Percentiles rank a stretch among this genome's conserved stretches.
phyloP scores from a whole-genome alignment of 2,888 invertebrate species.

The Norana najaformis region DNA sequence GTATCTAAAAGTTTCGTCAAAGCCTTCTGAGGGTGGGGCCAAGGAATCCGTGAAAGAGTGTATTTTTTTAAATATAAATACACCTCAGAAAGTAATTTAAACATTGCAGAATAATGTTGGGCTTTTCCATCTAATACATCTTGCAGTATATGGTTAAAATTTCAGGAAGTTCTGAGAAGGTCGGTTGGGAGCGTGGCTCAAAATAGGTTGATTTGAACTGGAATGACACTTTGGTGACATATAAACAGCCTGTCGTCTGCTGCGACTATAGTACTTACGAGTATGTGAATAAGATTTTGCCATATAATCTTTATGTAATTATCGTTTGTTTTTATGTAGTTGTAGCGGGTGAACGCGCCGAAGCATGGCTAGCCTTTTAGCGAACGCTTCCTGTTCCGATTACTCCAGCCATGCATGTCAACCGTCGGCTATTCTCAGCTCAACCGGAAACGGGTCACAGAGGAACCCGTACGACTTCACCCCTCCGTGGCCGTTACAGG shows the following conservation, averaged over 20 bases:
- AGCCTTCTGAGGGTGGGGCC: too few species aligned
- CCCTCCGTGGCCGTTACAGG: constrained; percentile 67
- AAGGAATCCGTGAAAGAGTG: too few species aligned
- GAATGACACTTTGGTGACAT: not conserved
- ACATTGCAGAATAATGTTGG: too few species aligned
- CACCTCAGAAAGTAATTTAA: too few species aligned
- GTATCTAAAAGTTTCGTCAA: too few species aligned
- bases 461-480: constrained; percentile 39
- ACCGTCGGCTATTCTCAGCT: not conserved
- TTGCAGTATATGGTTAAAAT: too few species aligned
- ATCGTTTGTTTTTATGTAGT: not conserved
- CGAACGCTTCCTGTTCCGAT: not conserved
- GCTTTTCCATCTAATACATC: too few species aligned
- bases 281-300: not conserved
- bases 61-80: too few species aligned
- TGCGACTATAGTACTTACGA: not conserved
- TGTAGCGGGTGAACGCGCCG: not conserved
- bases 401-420: not conserved
- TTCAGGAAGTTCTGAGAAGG: too few species aligned
- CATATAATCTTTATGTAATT: not conserved
- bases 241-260: not conserved
- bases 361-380: not conserved
- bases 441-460: not conserved
- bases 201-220: too few species aligned
- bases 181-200: too few species aligned